Evolutionary conservation across 2,888 invertebrate species (phyloP).

Genomic region (Mesodorylaimus sp.): DNA sequence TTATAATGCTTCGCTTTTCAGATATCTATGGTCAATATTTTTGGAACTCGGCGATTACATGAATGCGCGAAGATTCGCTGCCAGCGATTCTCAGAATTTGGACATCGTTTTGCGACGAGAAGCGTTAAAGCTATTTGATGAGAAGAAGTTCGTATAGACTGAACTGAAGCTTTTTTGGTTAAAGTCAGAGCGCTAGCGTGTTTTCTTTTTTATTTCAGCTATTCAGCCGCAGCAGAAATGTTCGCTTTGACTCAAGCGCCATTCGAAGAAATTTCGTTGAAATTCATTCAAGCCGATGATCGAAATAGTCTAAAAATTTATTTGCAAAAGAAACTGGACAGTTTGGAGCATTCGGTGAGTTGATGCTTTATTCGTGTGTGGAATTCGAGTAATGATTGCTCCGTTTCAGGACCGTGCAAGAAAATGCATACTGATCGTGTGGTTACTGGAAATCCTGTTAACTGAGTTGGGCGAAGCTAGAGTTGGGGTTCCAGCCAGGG

Average conservation of each 20-base stretch:
- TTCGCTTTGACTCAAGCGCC: constrained; percentile 75
- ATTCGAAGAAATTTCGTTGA: constrained; percentile 81
- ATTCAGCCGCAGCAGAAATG: constrained; percentile 45
- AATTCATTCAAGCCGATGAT: constrained; percentile 61
- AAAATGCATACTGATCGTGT: constrained; percentile 74
- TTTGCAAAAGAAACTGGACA: constrained; percentile 57
- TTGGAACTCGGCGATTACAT: constrained; percentile 21
- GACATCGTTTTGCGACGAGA: constrained; percentile 23
- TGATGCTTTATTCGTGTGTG: not conserved
- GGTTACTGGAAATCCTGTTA: constrained; percentile 79
- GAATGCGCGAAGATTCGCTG: constrained; percentile 16
- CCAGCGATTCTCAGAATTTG: constrained; percentile 13
- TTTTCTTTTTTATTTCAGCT: constrained; percentile 18
- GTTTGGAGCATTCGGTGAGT: constrained; percentile 41
- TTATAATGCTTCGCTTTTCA: constrained; percentile 14
- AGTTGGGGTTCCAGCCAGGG: not conserved
- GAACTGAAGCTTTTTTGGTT: no score
- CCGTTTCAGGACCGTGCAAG: constrained; percentile 52
- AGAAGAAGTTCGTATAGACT: constrained; percentile 18
- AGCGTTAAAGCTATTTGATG: constrained; percentile 22
- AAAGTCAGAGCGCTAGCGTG: no score
- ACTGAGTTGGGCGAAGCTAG: constrained; percentile 60
- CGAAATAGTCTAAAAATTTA: constrained; percentile 70
- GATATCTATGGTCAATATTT: constrained; percentile 24
- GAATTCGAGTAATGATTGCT: not conserved